A percentile compares a stretch with the other conserved stretches of the same genome.
These are phyloP conservation scores for Eidolon helvum DNA, from an alignment of 2,113 vertebrate genomes.

Conservation along the genomic window DNA sequence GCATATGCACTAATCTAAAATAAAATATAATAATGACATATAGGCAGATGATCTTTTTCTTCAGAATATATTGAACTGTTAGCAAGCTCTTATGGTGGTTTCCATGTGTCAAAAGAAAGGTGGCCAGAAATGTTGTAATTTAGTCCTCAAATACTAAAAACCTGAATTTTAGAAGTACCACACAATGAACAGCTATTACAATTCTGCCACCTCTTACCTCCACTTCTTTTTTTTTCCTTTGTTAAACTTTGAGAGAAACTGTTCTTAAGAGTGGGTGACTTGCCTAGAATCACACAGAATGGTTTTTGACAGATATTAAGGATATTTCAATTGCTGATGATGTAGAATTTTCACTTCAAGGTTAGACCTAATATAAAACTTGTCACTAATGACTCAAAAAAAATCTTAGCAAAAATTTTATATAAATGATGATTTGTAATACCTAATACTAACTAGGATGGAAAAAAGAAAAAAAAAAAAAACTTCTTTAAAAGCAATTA, in stretches of 20 bases:
- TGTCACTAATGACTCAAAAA: conserved; percentile 32
- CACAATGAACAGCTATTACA: neutral
- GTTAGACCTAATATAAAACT: conserved; percentile 39
- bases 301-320: conserved; percentile 47
- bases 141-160: neutral
- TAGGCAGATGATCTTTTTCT: neutral
- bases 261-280: neutral
- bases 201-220: neutral
- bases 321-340: conserved; percentile 38
- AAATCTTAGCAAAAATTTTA: neutral
- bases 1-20: neutral
- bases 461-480: neutral
- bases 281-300: neutral
- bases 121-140: neutral
- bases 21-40: conserved; percentile 22
- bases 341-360: conserved; percentile 59
- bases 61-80: neutral
- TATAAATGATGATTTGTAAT: conserved; percentile 1
- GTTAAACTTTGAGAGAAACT: neutral
- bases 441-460: neutral
- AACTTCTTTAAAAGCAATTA: neutral
- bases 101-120: neutral
- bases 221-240: neutral
- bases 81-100: neutral
- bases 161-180: neutral